Evolutionary conservation across 2,797 vertebrate species (phyloP).

Genomic region (Macroramphosus scolopax): DNA sequence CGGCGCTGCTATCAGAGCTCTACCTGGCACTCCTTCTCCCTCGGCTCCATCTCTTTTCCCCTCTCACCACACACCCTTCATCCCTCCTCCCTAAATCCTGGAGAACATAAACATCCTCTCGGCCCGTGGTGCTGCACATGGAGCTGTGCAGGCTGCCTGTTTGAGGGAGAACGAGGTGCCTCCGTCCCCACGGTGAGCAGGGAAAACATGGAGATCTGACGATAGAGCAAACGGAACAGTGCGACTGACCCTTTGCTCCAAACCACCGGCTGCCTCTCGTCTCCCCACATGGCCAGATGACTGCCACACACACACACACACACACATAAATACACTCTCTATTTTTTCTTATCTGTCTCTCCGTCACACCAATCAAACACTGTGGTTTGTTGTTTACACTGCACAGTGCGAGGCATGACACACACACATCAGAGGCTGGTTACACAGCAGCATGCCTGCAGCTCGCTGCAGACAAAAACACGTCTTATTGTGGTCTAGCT

Average conservation of each 20-base stretch:
- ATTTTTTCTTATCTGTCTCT: constrained; percentile 16
- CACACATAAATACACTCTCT: constrained; percentile 6
- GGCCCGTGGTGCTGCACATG: constrained; percentile 23
- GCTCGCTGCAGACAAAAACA: constrained; percentile 23
- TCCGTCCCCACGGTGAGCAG: constrained; percentile 49
- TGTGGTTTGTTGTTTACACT: constrained; percentile 49
- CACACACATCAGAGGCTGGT: constrained; percentile 35
- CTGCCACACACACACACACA: constrained; percentile 27
- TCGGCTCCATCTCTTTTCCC: constrained; percentile 3
- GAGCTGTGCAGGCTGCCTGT: constrained; percentile 15
- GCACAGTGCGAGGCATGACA: constrained; percentile 32
- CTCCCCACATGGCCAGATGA: constrained; percentile 58
- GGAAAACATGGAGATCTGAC: constrained; percentile 65
- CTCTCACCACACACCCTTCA: constrained; percentile 1
- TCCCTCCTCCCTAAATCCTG: constrained; percentile 23
- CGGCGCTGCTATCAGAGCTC: constrained; percentile 16
- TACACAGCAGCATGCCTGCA: constrained; percentile 16
- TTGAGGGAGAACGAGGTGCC: constrained; percentile 41
- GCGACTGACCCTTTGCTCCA: constrained; percentile 46
- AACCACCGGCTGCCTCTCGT: constrained; percentile 49
- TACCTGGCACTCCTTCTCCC: constrained; percentile 19
- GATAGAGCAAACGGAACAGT: constrained; percentile 53
- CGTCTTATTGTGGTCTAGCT: constrained; percentile 5
- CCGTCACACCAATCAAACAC: constrained; percentile 47
- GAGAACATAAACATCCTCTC: constrained; percentile 60